A percentile compares a stretch with the other conserved stretches of the same genome.
Conservation (phyloP, 2,888 invertebrate genomes). For the Dryococelus australis region DNA sequence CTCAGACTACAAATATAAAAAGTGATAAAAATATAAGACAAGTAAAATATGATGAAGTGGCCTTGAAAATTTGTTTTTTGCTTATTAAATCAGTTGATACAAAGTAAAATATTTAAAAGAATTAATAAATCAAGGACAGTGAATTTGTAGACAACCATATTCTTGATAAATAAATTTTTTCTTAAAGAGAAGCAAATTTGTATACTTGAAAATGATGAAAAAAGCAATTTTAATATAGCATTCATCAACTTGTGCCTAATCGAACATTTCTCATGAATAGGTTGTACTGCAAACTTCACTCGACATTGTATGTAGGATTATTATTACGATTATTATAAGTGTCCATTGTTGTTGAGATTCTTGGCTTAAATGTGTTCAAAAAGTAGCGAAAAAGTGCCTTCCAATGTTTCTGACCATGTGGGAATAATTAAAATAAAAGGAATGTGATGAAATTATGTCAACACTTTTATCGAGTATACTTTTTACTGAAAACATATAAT, state of each 20-base stretch:
- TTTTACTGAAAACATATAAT: constrained; percentile 37
- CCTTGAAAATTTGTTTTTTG: constrained; percentile 51
- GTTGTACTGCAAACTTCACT: constrained; percentile 48
- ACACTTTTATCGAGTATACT: constrained; percentile 48
- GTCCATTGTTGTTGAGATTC: constrained; percentile 48
- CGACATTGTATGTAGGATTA: constrained; percentile 42
- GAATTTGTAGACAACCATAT: constrained; percentile 48
- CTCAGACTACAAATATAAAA: constrained; percentile 52
- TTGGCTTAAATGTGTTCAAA: constrained; percentile 72
- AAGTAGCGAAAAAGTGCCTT: constrained; percentile 74
- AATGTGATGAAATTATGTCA: constrained; percentile 54
- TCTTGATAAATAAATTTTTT: constrained; percentile 49
- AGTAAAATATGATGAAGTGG: constrained; percentile 51
- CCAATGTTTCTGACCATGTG: constrained; percentile 61
- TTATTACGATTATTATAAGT: constrained; percentile 36
- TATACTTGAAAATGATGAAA: constrained; percentile 44
- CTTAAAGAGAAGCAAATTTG: constrained; percentile 44
- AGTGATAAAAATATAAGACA: constrained; percentile 53
- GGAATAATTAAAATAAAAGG: constrained; percentile 45
- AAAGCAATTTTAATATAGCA: constrained; percentile 46
- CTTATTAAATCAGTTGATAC: constrained; percentile 48
- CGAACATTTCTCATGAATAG: constrained; percentile 45
- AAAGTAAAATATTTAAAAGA: constrained; percentile 58
- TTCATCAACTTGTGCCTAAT: constrained; percentile 49
- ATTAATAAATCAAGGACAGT: constrained; percentile 44